These are phyloP conservation scores for Fopius arisanus DNA, from an alignment of 1,140 invertebrate species.

Conservation along the genomic window DNA sequence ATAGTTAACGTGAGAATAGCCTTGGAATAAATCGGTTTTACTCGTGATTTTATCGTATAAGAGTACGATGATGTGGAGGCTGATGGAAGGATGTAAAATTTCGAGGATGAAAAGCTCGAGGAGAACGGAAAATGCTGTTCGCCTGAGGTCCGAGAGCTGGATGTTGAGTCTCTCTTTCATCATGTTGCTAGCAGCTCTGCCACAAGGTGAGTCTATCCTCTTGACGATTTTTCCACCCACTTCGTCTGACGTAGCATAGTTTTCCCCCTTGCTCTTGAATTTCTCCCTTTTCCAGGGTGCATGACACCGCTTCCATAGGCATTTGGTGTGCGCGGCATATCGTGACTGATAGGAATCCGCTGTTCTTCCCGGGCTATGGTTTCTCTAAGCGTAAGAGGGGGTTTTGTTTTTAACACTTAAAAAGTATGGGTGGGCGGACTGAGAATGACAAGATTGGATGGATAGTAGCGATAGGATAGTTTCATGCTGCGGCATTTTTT, in stretches of 20 bases:
- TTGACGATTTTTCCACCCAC: constrained; percentile 1
- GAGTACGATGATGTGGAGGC: constrained; percentile 6
- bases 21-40: background rate
- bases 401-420: too few relatives aligned
- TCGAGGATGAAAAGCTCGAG: constrained; percentile 14
- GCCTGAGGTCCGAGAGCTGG: constrained; percentile 25
- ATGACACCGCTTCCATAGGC: background rate
- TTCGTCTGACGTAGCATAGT: background rate
- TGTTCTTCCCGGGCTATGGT: background rate
- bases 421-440: too few relatives aligned
- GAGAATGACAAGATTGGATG: too few relatives aligned
- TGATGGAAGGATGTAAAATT: constrained; percentile 9
- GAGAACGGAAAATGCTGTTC: constrained; percentile 6
- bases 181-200: constrained; percentile 26
- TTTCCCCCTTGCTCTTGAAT: background rate
- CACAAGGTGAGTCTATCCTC: constrained; percentile 28
- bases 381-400: too few relatives aligned
- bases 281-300: background rate
- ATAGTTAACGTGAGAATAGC: background rate
- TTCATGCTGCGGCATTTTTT: too few relatives aligned
- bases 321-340: background rate
- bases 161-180: constrained; percentile 29
- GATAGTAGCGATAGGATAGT: too few relatives aligned
- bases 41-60: background rate
- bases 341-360: background rate